phyloP scores from a whole-genome alignment of 2,888 invertebrate species.

The Bimastos eiseni region DNA sequence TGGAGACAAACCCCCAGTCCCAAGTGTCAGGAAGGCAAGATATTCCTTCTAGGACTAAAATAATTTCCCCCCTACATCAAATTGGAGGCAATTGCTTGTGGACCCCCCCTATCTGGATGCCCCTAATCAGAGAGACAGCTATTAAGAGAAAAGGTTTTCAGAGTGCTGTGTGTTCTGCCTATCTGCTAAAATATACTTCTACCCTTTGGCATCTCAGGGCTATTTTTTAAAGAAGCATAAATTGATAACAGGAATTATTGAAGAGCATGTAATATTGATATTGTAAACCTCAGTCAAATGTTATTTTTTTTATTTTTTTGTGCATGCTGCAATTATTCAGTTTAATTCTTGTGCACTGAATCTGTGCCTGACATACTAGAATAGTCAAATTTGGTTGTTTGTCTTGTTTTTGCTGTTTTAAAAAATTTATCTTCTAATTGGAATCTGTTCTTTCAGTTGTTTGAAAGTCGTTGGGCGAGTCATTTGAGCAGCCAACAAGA shows the following conservation, averaged over 20 bases:
- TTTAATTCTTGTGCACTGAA: background rate
- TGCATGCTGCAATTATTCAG: background rate
- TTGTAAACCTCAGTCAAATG: background rate
- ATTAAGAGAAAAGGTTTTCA: no score
- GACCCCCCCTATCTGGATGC: no score
- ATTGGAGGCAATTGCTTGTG: no score
- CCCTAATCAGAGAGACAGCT: no score
- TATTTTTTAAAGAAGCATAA: background rate
- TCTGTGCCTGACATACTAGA: background rate
- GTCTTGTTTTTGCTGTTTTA: background rate
- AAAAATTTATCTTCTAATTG: background rate
- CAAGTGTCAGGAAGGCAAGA: no score
- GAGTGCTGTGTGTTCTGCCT: no score
- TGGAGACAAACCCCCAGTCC: no score
- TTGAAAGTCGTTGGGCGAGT: conserved; percentile 77
- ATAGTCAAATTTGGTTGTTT: background rate
- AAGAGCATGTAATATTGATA: no score
- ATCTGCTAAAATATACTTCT: background rate
- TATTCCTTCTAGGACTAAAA: no score
- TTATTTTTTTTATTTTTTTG: background rate
- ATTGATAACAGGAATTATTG: no score
- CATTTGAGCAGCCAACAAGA: conserved; percentile 82
- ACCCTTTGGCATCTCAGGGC: background rate
- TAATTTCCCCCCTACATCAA: no score
- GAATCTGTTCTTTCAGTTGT: conserved; percentile 66